Evolutionary conservation across 1,140 invertebrate genomes (phyloP), one percentile per base, ranked within the genome.

Genomic region (Rhyacophila brunnea): DNA sequence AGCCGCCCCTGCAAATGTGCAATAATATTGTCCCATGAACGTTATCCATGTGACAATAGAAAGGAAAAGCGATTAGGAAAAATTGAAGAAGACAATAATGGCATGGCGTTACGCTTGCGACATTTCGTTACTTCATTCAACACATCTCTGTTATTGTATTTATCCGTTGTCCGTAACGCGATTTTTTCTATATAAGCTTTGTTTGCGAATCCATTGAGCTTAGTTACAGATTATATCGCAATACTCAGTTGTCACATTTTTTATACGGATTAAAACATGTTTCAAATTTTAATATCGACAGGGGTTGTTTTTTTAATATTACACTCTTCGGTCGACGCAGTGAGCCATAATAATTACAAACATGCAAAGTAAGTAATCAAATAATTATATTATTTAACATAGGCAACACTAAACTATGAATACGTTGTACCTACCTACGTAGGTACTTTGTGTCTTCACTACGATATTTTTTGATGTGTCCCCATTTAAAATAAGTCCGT

Each of bases 1-100:
- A n/a, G n/a, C n/a, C n/a, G n/a, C n/a, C n/a, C n/a, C n/a, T n/a
- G n/a, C n/a, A n/a, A n/a, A n/a, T n/a, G n/a, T n/a, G n/a, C n/a
- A n/a, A n/a, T n/a, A n/a, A n/a, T n/a, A n/a, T 28, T 28, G 3
- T 5, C 23, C 9, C 3, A 9, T 9, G 23, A 9, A 28, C 23
- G 9, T 28, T 28, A 28, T 28, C 23, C 23, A 28, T 28, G 23
- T 28, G 23, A 28, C 23, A 15, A 40, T 15, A 48, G 46, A 57
- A 49, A 57, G 45, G 54, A 48, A 57, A 48, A 57, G 35, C n/a
- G 18, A 32, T 48, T 32, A 48, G 17, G 35, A 42, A 48, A 45
- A 57, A 48, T 48, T 28, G 17, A 4, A 15, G 14, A 20, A 32
- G 20, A 57, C 54, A 57, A 48, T 57, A n/a, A 42, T 45, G 51